Base-by-base conservation (phyloP, 2,797 vertebrate species). In the Heteromormyrus szaboi region DNA sequence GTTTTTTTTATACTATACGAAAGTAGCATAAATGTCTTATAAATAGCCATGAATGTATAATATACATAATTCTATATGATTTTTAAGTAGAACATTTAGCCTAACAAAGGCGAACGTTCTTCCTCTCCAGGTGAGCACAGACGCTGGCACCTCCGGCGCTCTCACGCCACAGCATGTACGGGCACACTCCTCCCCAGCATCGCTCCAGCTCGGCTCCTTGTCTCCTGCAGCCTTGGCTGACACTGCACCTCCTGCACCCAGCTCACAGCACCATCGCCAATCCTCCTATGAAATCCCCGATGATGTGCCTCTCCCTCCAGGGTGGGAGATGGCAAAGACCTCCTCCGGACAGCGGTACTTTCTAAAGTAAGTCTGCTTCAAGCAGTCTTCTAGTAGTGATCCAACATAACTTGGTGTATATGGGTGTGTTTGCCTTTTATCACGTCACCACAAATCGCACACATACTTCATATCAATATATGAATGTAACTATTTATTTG, bases 291-390 rank as follows among this genome's bases (percentile, higher is more conserved):
- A 97, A 92, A 96, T 98, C 91, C 97, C 98, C 0, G 98, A 99
- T 2, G 97, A 99, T 5, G 95, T 98, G 33, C 97, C 97, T 83
- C 95, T 99, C 91, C 98, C 98, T 12, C 97, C 96, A 0, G 98
- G 97, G 51, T 99, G 98, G 98, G 98, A 99, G 93, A 98, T 99
- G 98, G 98, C 98, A 65, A 99, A 99, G 94, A 99, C 98, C 0
- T 95, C 97, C 0, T 97, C 97, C 50, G 98, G 98, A 89, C 98
- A 99, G 92, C 96, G 97, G 93, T 99, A 99, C 93, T 99, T 99
- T 90, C 96, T 99, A 90, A 99, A 99, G 98, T 99, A 96, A 97
- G 97, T 96, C 90, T 88, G 87, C 85, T 84, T 68, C 89, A 85
- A 37, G 91, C 62, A 68, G 33, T 22, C 29, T 4, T 86, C 65